phyloP scores from a whole-genome alignment of 2,113 vertebrate species.

The Pterocles burchelli region DNA sequence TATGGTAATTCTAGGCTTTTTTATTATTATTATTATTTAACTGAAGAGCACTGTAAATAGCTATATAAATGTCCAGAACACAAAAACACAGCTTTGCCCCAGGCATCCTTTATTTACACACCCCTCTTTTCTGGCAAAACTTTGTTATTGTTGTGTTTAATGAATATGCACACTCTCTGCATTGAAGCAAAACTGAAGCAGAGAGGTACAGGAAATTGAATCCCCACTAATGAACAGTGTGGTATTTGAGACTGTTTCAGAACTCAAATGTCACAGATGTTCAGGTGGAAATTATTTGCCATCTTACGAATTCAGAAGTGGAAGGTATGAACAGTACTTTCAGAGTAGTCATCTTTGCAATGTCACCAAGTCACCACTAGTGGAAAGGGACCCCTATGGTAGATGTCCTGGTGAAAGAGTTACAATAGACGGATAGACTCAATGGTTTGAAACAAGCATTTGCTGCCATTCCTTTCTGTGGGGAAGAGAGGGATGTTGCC shows the following conservation, averaged over 20 bases:
- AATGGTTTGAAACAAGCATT: neutral
- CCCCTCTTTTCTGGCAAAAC: conserved; percentile 50
- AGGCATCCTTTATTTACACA: conserved; percentile 58
- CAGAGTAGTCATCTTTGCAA: neutral
- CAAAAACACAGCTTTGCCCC: conserved; percentile 43
- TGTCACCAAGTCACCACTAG: neutral
- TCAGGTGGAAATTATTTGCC: conserved; percentile 58
- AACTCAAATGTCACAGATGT: conserved; percentile 52
- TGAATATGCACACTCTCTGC: conserved; percentile 39
- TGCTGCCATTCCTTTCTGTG: neutral
- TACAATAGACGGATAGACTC: neutral
- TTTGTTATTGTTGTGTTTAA: conserved; percentile 58
- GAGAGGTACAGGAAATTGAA: conserved; percentile 56
- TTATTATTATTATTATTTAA: conserved; percentile 13
- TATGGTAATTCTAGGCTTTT: conserved; percentile 29
- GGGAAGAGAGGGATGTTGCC: neutral
- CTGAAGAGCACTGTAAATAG: conserved; percentile 53
- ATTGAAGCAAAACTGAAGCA: conserved; percentile 51
- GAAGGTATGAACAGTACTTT: neutral
- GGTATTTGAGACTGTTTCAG: conserved; percentile 34
- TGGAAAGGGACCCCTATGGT: neutral
- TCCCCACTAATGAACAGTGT: conserved; percentile 47
- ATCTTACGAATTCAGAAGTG: neutral
- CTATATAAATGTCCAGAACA: conserved; percentile 57
- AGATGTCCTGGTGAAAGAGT: neutral